A percentile compares a stretch with the other conserved stretches of the same genome.
phyloP scores from a whole-genome alignment of 2,797 vertebrate species.

The Dendrocincla tyrannina region DNA sequence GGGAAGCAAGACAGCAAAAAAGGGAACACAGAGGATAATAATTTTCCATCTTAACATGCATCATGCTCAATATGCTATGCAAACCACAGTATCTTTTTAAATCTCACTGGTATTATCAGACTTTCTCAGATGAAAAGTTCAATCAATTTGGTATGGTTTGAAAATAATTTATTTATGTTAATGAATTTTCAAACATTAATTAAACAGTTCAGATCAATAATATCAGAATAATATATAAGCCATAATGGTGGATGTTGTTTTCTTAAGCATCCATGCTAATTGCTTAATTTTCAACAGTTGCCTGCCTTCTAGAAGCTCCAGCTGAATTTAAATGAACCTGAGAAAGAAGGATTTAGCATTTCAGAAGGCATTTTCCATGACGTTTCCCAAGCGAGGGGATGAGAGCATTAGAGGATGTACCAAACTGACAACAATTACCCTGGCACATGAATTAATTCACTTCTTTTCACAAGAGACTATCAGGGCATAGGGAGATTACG shows the following conservation, averaged over 20 bases:
- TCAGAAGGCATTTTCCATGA: conserved; percentile 39
- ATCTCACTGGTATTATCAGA: background rate
- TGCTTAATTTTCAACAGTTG: conserved; percentile 43
- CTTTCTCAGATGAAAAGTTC: background rate
- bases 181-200: background rate
- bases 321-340: conserved; percentile 38
- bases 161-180: background rate
- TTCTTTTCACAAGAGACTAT: background rate
- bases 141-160: background rate
- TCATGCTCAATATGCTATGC: background rate
- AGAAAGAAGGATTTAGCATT: conserved; percentile 36
- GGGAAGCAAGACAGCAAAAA: background rate
- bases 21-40: background rate
- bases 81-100: background rate
- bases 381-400: background rate
- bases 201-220: background rate
- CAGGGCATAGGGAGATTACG: background rate
- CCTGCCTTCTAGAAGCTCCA: background rate
- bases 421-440: background rate
- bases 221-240: background rate
- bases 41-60: background rate
- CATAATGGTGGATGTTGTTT: background rate
- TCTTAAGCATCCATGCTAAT: background rate
- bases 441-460: background rate
- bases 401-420: background rate